These are phyloP conservation scores for Butorides virescens DNA, from an alignment of 2,113 vertebrate species.

Conservation along the genomic window DNA sequence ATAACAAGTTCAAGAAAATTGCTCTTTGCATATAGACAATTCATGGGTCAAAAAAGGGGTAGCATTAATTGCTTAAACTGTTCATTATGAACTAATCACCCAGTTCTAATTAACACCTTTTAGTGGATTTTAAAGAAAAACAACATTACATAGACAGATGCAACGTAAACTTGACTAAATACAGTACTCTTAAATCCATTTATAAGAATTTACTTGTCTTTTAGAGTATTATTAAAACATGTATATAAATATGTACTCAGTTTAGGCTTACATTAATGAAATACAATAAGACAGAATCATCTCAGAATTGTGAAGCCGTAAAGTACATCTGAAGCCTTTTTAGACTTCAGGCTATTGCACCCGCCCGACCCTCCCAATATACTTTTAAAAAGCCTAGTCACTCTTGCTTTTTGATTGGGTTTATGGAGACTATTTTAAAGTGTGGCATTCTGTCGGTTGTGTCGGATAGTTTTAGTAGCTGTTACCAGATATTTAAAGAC, in stretches of 20 bases:
- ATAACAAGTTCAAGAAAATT: constrained; percentile 24
- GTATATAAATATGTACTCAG: not conserved
- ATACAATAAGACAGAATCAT: not conserved
- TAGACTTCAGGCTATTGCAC: not conserved
- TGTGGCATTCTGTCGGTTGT: not conserved
- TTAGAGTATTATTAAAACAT: not conserved
- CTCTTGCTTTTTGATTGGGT: not conserved
- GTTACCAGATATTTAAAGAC: not conserved
- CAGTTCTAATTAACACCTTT: constrained; percentile 57
- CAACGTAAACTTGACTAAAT: constrained; percentile 9
- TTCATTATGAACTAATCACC: constrained; percentile 51
- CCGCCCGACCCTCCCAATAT: fast-evolving
- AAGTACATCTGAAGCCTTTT: not conserved
- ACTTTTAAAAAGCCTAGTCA: not conserved
- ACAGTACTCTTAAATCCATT: not conserved
- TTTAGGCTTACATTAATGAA: not conserved
- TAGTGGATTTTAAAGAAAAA: constrained; percentile 45
- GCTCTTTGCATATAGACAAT: constrained; percentile 28
- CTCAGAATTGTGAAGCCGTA: not conserved
- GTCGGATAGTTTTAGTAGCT: not conserved
- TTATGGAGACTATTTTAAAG: not conserved
- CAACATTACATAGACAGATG: constrained; percentile 16
- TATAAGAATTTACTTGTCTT: too few relatives aligned
- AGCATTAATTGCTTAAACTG: constrained; percentile 38
- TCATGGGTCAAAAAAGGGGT: constrained; percentile 34